A percentile compares a stretch with the other conserved stretches of the same genome.
These are phyloP conservation scores for Macrosteles quadrilineatus DNA, from an alignment of 1,140 invertebrate species.

Conservation along the genomic window DNA sequence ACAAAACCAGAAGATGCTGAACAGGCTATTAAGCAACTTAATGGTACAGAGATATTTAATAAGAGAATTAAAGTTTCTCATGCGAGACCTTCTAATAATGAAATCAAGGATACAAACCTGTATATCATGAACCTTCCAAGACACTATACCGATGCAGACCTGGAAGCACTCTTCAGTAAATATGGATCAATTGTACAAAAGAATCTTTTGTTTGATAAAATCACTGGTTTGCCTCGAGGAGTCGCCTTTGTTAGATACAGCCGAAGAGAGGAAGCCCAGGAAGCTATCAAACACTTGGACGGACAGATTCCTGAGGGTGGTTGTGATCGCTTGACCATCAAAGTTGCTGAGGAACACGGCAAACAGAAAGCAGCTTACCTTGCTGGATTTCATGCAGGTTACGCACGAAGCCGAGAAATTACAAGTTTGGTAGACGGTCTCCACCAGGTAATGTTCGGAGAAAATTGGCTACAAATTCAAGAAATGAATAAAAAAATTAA, in stretches of 20 bases:
- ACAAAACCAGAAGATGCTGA: slow-evolving; percentile 79
- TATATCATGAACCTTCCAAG: slow-evolving; percentile 92
- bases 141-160: slow-evolving; percentile 73
- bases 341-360: slow-evolving; percentile 91
- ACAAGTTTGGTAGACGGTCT: no score
- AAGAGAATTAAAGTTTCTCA: slow-evolving; percentile 85
- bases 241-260: slow-evolving; percentile 89
- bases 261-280: slow-evolving; percentile 82
- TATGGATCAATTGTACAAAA: slow-evolving; percentile 89
- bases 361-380: slow-evolving; percentile 79
- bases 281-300: slow-evolving; percentile 82
- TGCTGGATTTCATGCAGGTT: slow-evolving; percentile 59
- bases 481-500: no score
- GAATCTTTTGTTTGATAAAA: slow-evolving; percentile 84
- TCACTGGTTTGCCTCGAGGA: slow-evolving; percentile 80
- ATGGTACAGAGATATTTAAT: slow-evolving; percentile 85
- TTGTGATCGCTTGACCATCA: slow-evolving; percentile 81
- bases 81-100: slow-evolving; percentile 85
- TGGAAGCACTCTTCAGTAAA: slow-evolving; percentile 81
- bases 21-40: slow-evolving; percentile 82
- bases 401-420: no score
- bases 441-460: no score
- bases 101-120: slow-evolving; percentile 93
- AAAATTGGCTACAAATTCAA: no score
- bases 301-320: slow-evolving; percentile 82